A percentile compares a stretch with the other conserved stretches of the same genome.
phyloP scores from a whole-genome alignment of 1,140 invertebrate species.

The Eciton burchellii region DNA sequence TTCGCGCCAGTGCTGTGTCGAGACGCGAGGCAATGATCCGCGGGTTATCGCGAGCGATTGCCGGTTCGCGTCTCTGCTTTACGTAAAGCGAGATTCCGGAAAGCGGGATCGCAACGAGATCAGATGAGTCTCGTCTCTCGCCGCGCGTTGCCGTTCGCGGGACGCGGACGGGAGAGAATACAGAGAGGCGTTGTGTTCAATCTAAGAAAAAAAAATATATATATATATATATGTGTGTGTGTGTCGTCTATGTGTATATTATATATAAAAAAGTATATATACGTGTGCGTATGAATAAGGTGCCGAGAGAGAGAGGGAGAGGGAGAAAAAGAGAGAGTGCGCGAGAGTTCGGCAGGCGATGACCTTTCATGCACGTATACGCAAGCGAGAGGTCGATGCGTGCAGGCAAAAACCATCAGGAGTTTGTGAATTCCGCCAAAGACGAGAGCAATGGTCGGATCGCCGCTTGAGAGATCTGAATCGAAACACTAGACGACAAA shows the following conservation, averaged over 20 bases:
- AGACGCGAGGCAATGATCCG: neutral
- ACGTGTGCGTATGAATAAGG: slow-evolving; percentile 66
- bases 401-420: neutral
- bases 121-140: neutral
- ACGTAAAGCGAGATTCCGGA: neutral
- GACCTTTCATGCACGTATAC: slow-evolving; percentile 27
- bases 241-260: slow-evolving; percentile 42
- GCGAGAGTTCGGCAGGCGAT: slow-evolving; percentile 53
- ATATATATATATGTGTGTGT: slow-evolving; percentile 58
- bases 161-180: slow-evolving; percentile 28
- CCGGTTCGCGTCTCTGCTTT: neutral
- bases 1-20: neutral
- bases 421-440: neutral
- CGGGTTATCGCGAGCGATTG: neutral
- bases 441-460: neutral
- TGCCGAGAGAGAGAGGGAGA: too few species aligned
- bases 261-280: slow-evolving; percentile 40
- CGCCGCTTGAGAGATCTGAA: neutral
- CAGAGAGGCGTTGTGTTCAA: slow-evolving; percentile 49
- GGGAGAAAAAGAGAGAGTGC: too few species aligned
- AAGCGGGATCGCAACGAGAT: too few species aligned
- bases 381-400: slow-evolving; percentile 38
- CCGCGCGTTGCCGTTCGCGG: neutral
- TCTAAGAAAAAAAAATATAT: slow-evolving; percentile 50
- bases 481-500: neutral